Base-by-base conservation (phyloP, 2,113 vertebrate genomes). In the Gadus macrocephalus region DNA sequence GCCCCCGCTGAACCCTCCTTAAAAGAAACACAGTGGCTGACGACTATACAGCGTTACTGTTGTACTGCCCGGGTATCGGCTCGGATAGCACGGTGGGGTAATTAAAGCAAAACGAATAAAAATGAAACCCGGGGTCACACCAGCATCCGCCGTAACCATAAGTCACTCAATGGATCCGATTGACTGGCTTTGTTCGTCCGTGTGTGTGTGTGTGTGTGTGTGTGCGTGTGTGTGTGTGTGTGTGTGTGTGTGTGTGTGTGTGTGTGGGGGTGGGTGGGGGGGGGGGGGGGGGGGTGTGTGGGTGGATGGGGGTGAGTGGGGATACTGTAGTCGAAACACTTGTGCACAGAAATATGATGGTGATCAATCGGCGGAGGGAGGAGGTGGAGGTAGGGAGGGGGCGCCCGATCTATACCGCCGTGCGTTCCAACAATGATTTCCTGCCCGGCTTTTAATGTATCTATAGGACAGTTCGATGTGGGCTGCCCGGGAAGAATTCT, bases 381-480 rank as follows among this genome's bases (percentile, higher is more conserved):
- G 14, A 11, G 55, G 49, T 25, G 70, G 73, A 77, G 76, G 64
- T 84, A 69, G 81, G 75, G 25, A 22, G 69, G 3, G 16, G n/a
- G 15, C 63, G 73, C 84, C 77, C 80, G 67, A 85, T 91, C 89
- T 78, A 89, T 89, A 88, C 77, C 78, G 77, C 42, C 80, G 75
- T 70, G 85, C 83, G 74, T 90, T 88, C 82, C 82, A 66, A 68
- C 77, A 93, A 91, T 73, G 92, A 93, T 92, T 92, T 91, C 78
- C 91, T 91, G 91, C 86, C 85, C 79, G 69, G 68, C 17, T 88
- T 93, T 88, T 89, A 87, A 86, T 92, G 89, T 92, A 92, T 91
- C 81, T 78, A 86, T 88, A 80, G 86, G 76, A 80, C 58, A 84
- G 84, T 87, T 90, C 89, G 90, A 78, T 89, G 62, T 86, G 83